phyloP scores from a whole-genome alignment of 2,113 vertebrate species.

The Rhinoptilus africanus region DNA sequence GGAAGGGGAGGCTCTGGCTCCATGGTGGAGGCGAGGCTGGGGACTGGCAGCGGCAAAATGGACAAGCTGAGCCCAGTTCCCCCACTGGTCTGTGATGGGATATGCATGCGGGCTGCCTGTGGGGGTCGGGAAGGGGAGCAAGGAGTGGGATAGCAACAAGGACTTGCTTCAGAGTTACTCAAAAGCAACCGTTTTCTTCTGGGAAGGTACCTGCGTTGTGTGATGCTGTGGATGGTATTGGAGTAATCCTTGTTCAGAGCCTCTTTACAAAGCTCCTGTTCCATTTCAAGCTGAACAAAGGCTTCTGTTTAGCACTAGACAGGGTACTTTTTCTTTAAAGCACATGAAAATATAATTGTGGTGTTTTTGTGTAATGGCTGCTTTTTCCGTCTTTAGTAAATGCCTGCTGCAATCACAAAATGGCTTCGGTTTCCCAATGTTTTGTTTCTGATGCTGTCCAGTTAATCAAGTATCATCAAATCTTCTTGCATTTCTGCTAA shows the following conservation, averaged over 20 bases:
- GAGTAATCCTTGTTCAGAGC: background rate
- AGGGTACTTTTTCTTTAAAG: background rate
- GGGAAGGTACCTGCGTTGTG: background rate
- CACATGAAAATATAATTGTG: background rate
- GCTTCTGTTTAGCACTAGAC: background rate
- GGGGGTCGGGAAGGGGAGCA: background rate
- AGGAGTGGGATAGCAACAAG: background rate
- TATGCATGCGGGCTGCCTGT: accelerated
- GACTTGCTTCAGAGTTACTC: background rate
- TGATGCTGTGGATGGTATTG: background rate
- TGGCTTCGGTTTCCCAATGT: background rate
- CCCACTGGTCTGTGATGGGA: background rate
- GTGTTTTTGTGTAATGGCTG: background rate
- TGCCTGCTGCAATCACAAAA: background rate
- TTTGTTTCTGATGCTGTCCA: conserved; percentile 18
- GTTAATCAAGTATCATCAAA: conserved; percentile 35
- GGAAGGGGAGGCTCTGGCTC: background rate
- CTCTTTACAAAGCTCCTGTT: background rate
- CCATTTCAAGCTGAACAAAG: background rate
- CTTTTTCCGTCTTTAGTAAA: background rate
- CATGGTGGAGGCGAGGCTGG: background rate
- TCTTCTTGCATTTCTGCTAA: conserved; percentile 21
- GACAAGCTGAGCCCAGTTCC: background rate
- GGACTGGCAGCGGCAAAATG: background rate
- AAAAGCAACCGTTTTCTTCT: background rate